Conservation (phyloP, 2,113 vertebrate genomes). For the Gymnobelideus leadbeateri region DNA sequence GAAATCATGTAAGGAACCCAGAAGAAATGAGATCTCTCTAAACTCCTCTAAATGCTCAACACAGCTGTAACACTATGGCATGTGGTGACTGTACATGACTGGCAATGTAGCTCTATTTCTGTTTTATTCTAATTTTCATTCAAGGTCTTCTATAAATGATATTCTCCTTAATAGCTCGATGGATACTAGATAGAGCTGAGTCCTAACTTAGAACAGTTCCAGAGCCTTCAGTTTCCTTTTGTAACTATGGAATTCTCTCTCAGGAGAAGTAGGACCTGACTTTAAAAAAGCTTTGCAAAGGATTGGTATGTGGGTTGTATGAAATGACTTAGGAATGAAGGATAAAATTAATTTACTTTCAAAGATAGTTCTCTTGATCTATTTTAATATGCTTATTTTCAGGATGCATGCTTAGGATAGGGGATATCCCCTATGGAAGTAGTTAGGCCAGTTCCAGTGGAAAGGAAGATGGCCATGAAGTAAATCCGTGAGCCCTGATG, state of each 20-base stretch:
- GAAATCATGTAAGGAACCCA: neutral
- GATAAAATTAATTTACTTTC: neutral
- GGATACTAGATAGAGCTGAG: neutral
- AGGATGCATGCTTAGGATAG: neutral
- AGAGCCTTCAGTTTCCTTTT: neutral
- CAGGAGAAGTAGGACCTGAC: neutral
- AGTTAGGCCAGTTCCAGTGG: neutral
- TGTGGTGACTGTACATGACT: neutral
- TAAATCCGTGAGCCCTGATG: neutral
- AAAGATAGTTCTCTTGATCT: neutral
- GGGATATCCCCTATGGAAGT: neutral
- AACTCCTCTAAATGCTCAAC: neutral
- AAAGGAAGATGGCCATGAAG: neutral
- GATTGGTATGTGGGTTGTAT: neutral
- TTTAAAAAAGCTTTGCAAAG: neutral
- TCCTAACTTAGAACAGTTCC: neutral
- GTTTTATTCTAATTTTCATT: neutral
- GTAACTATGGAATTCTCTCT: neutral
- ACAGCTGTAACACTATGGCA: neutral
- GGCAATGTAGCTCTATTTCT: neutral
- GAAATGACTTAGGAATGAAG: too few relatives aligned
- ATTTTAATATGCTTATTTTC: too few relatives aligned
- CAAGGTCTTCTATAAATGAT: neutral
- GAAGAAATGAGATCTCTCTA: neutral
- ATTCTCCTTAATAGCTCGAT: neutral